Conservation (phyloP, 2,888 invertebrate species). For the Anodontia alba region DNA sequence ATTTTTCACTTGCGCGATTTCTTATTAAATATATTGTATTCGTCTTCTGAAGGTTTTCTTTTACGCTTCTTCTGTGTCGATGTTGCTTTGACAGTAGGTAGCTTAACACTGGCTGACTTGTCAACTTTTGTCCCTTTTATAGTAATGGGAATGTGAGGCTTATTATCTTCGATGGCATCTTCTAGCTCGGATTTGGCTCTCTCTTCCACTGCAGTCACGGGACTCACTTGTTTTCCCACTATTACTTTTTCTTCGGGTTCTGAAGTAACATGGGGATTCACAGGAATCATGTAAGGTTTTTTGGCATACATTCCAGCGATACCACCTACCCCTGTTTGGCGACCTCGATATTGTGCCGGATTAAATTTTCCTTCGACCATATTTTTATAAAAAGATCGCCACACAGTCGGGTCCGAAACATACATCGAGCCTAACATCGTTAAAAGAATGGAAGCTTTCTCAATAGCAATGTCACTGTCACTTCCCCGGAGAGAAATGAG, state of each 20-base stretch:
- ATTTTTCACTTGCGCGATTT: too few relatives aligned
- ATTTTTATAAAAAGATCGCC: neutral
- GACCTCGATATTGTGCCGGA: conserved; percentile 28
- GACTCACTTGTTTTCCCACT: conserved; percentile 14
- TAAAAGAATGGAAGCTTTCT: too few relatives aligned
- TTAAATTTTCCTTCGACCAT: too few relatives aligned
- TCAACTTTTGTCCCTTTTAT: neutral
- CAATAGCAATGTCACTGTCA: too few relatives aligned
- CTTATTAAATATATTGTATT: too few relatives aligned
- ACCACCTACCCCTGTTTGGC: conserved; percentile 27
- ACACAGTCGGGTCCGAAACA: neutral
- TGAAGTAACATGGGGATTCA: conserved; percentile 4
- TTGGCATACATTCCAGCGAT: conserved; percentile 31
- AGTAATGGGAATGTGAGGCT: conserved; percentile 26
- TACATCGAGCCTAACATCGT: conserved; percentile 20
- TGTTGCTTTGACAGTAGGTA: too few relatives aligned
- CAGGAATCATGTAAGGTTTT: conserved; percentile 32
- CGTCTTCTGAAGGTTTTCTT: neutral
- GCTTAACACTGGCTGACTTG: too few relatives aligned
- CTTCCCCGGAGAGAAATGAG: too few relatives aligned
- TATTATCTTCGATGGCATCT: conserved; percentile 18
- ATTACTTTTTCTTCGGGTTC: neutral
- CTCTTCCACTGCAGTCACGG: conserved; percentile 31
- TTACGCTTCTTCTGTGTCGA: too few relatives aligned
- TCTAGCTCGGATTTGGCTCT: conserved; percentile 32